A percentile compares a stretch with the other conserved stretches of the same genome.
phyloP scores from a whole-genome alignment of 2,888 invertebrate genomes.

The Boloria euphrosyne region DNA sequence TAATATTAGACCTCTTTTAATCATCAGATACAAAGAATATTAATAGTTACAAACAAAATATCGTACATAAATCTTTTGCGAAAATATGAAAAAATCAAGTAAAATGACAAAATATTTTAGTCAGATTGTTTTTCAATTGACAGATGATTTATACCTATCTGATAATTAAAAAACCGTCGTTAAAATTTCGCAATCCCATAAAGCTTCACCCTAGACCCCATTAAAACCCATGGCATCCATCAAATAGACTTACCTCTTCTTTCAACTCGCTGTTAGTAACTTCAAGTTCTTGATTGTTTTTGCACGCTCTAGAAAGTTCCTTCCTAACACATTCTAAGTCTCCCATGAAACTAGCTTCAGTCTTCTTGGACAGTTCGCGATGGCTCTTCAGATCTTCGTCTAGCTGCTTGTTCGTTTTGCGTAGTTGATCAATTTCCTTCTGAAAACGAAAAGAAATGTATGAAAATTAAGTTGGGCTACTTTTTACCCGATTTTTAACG shows the following conservation, averaged over 20 bases:
- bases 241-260: conserved; percentile 82
- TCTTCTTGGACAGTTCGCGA: conserved; percentile 71
- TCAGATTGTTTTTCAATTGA: no score
- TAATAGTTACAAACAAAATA: no score
- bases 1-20: no score
- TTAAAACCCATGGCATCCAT: not conserved
- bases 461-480: not conserved
- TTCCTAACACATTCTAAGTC: conserved; percentile 78
- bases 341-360: conserved; percentile 67
- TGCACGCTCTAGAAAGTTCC: conserved; percentile 78
- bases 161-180: no score
- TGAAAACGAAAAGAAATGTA: conserved; percentile 43
- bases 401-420: conserved; percentile 65
- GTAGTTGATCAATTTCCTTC: conserved; percentile 67
- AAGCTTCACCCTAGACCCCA: not conserved
- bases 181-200: not conserved
- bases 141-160: no score
- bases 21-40: no score
- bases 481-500: not conserved
- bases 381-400: conserved; percentile 76
- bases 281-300: conserved; percentile 84
- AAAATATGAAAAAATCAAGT: no score
- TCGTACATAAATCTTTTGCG: no score
- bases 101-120: no score
- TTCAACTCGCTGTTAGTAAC: conserved; percentile 86